Evolutionary conservation across 1,140 invertebrate genomes (phyloP).

Genomic region (Sarcophaga peregrina): DNA sequence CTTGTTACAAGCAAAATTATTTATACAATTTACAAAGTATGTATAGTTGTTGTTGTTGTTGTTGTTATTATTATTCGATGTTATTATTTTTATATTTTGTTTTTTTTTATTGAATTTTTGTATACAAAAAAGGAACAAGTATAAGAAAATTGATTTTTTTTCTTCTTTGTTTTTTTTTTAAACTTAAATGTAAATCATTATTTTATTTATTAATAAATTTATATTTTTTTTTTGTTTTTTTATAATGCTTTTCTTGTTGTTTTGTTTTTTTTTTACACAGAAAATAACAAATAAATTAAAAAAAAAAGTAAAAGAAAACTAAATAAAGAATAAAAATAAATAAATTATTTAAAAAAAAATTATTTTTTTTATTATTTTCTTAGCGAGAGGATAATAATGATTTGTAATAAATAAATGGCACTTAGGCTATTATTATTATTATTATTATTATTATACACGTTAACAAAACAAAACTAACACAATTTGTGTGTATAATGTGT

Average conservation of each 20-base stretch:
- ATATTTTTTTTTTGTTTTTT: constrained; percentile 37
- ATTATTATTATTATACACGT: not conserved
- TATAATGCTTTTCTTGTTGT: constrained; percentile 29
- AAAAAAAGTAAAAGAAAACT: constrained; percentile 24
- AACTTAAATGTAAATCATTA: constrained; percentile 46
- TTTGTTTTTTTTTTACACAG: constrained; percentile 40
- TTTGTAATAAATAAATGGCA: not conserved
- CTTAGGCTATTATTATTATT: not conserved
- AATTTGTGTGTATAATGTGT: too few relatives aligned
- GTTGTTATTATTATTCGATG: not conserved
- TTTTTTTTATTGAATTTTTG: not conserved
- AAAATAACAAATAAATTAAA: constrained; percentile 31
- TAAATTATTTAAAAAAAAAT: constrained; percentile 5
- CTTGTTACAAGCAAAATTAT: not conserved
- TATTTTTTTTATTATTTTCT: constrained; percentile 32
- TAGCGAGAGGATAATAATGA: constrained; percentile 24
- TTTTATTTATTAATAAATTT: not conserved
- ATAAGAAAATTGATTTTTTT: not conserved
- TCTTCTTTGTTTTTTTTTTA: not conserved
- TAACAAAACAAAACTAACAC: too few relatives aligned
- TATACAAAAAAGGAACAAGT: constrained; percentile 32
- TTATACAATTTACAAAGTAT: too few relatives aligned
- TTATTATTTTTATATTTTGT: not conserved
- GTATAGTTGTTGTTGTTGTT: not conserved
- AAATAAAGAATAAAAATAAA: not conserved